A percentile compares a stretch with the other conserved stretches of the same genome.
Evolutionary conservation across 2,797 vertebrate genomes (phyloP).

Genomic region (Danio aesculapii): DNA sequence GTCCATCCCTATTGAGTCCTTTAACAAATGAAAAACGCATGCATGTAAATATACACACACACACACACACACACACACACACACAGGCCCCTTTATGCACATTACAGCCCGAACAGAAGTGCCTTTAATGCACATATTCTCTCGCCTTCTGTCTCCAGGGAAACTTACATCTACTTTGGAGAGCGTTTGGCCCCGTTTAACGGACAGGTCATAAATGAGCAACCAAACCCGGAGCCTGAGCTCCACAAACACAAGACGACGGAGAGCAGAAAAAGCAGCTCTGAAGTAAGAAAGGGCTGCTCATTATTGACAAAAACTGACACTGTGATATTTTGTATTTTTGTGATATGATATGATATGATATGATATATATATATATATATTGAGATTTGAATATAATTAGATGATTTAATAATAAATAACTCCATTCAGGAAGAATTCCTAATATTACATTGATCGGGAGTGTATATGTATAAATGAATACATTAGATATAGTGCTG

Average conservation of each 20-base stretch:
- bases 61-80: neutral
- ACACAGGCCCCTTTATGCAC: neutral
- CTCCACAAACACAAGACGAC: no score
- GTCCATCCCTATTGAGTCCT: neutral
- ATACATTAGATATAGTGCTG: no score
- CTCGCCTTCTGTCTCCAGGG: conserved; percentile 63
- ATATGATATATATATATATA: no score
- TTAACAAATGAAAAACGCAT: conserved; percentile 19
- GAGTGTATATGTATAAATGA: no score
- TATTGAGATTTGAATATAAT: no score
- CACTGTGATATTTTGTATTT: no score
- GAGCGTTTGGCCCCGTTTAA: conserved; percentile 74
- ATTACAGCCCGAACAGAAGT: conserved; percentile 41
- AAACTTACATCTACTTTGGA: conserved; percentile 66
- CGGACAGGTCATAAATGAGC: conserved; percentile 71
- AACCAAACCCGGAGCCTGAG: conserved; percentile 66
- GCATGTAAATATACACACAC: neutral
- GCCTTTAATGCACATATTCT: conserved; percentile 47
- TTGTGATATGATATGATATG: no score
- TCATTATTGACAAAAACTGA: no score
- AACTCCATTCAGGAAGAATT: no score
- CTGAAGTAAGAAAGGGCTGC: conserved; percentile 69
- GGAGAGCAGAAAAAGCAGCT: conserved; percentile 50
- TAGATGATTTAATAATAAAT: no score
- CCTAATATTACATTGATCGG: no score